These are phyloP conservation scores for Bombus superbus DNA, from an alignment of 1,140 invertebrate genomes.

Conservation along the genomic window DNA sequence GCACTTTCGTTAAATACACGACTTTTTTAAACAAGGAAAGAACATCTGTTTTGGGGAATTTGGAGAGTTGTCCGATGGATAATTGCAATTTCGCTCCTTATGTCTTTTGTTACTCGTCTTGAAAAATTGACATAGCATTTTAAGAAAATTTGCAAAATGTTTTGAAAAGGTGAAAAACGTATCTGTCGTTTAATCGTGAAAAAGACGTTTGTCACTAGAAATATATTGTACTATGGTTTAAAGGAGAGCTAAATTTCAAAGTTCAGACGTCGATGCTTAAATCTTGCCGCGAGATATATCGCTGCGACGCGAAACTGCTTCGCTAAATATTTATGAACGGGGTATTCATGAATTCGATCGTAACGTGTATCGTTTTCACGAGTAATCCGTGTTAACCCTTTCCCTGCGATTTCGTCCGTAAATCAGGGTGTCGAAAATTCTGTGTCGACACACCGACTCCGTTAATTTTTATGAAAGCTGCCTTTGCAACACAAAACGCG, in stretches of 20 bases:
- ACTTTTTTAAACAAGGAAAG: too few species aligned
- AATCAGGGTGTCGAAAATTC: background rate
- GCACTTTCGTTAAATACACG: too few species aligned
- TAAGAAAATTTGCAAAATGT: background rate
- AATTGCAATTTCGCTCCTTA: too few species aligned
- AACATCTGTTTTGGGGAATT: too few species aligned
- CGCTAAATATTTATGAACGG: conserved; percentile 35
- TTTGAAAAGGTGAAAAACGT: background rate
- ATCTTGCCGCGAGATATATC: background rate
- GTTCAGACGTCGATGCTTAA: conserved; percentile 1
- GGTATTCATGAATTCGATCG: conserved; percentile 35
- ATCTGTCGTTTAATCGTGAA: background rate
- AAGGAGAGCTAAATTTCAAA: background rate
- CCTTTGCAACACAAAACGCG: background rate
- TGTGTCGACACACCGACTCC: background rate
- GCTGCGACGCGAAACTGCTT: background rate
- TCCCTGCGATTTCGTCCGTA: background rate
- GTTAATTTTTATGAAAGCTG: background rate
- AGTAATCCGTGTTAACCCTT: background rate
- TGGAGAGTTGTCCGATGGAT: too few species aligned
- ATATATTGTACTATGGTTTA: background rate
- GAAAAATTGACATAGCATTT: too few species aligned
- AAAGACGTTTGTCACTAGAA: background rate
- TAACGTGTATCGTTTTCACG: background rate
- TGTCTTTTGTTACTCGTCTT: too few species aligned